Evolutionary conservation across 2,888 invertebrate species (phyloP).

Genomic region (Crepidodera aurea): DNA sequence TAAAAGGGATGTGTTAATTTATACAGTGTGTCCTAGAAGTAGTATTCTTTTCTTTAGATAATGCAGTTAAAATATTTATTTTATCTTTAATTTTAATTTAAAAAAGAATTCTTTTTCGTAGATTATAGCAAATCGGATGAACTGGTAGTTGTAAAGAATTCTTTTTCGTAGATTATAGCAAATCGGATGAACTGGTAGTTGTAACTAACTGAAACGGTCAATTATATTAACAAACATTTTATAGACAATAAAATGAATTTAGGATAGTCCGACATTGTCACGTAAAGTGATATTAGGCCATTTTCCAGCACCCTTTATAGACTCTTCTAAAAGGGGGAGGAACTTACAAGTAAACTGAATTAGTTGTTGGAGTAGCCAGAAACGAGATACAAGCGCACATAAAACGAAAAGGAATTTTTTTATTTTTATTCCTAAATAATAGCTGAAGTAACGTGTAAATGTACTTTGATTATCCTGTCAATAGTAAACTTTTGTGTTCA

Average conservation of each 20-base stretch:
- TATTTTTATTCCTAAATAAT: too few relatives aligned
- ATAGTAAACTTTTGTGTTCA: too few relatives aligned
- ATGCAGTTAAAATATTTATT: not conserved
- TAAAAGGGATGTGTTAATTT: not conserved
- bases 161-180: too few relatives aligned
- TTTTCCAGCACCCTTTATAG: slow-evolving; percentile 21
- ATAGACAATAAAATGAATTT: slow-evolving; percentile 11
- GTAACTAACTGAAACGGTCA: too few relatives aligned
- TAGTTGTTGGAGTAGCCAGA: slow-evolving; percentile 18
- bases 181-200: too few relatives aligned
- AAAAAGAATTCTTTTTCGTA: too few relatives aligned
- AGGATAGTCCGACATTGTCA: slow-evolving; percentile 16
- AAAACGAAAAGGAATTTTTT: slow-evolving; percentile 2
- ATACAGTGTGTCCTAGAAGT: not conserved
- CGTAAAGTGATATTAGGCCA: slow-evolving; percentile 25
- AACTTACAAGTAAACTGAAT: slow-evolving; percentile 27
- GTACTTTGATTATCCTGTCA: too few relatives aligned
- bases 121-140: too few relatives aligned
- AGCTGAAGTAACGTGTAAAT: too few relatives aligned
- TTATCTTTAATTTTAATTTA: too few relatives aligned
- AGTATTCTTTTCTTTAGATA: not conserved
- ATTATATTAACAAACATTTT: slow-evolving; percentile 5
- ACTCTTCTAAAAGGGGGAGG: slow-evolving; percentile 16
- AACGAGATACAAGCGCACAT: slow-evolving; percentile 5
- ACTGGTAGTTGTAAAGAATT: too few relatives aligned